phyloP scores from a whole-genome alignment of 2,888 invertebrate species.

The Lumbricus terrestris region DNA sequence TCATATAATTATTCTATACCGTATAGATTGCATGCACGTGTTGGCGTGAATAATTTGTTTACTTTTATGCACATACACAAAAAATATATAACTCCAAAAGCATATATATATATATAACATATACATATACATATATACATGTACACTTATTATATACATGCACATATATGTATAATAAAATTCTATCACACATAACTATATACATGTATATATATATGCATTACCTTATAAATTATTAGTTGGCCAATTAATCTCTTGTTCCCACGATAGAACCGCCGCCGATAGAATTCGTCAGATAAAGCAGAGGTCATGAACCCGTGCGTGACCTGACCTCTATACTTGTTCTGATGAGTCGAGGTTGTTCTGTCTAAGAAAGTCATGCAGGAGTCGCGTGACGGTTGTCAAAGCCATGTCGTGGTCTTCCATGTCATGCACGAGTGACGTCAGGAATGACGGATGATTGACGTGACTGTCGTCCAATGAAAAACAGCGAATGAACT shows the following conservation, averaged over 20 bases:
- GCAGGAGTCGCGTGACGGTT: neutral
- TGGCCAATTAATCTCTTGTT: neutral
- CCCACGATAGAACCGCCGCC: too few relatives aligned
- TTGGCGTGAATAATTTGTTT: neutral
- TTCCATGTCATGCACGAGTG: conserved; percentile 31
- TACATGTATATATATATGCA: neutral
- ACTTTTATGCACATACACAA: neutral
- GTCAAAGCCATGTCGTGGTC: conserved; percentile 27
- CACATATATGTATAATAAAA: neutral
- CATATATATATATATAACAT: too few relatives aligned
- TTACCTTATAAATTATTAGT: neutral
- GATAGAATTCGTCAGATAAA: too few relatives aligned
- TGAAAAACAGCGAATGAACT: conserved; percentile 45
- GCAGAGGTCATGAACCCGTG: neutral
- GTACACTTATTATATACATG: too few relatives aligned
- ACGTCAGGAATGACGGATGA: conserved; percentile 25
- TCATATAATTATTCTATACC: neutral
- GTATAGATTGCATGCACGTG: neutral
- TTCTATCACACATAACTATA: neutral
- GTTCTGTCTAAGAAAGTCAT: neutral
- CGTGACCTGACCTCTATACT: neutral
- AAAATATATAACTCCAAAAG: neutral
- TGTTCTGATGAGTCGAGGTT: conserved; percentile 9
- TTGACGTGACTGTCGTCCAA: conserved; percentile 20
- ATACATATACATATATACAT: too few relatives aligned